Evolutionary conservation across 64 coral and sea anemone species (phyloP), one percentile per base, ranked within the genome.

Genomic region (Catalaphyllia jardinei): DNA sequence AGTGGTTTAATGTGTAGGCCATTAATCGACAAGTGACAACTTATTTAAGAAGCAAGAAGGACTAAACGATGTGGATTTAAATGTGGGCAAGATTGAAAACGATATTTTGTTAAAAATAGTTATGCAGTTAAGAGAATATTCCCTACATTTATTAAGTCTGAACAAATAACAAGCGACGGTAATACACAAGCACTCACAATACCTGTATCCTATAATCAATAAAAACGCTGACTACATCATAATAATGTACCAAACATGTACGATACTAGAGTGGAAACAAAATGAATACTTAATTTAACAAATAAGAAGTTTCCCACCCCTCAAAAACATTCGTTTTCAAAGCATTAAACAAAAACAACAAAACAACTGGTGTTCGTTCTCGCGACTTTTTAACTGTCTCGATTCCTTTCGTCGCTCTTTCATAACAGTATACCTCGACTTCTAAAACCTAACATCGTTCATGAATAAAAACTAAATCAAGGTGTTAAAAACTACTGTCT

Each of bases 391-490:
- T 2, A 28, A 69, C 65, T n/a, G 22, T 27, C 25, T 69, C 65
- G 65, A 27, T 27, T 25, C 65, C 12, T 57, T 57, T 57, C 15
- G 15, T 57, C 54, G 54, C 54, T 57, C 54, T 57, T 57, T 57
- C 54, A 57, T 57, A 57, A 27, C 24, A 27, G 8, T 69, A 28
- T 10, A 69, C n/a, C 9, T 27, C 65, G 22, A 69, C 14, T 69
- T 35, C 62, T 50, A 85, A 85, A 85, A n/a, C 14, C 19, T 51
- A 85, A 69, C 65, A 71, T 52, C 63, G 62, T 71, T 71, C 38
- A 50, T 24, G 17, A 31, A 83, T 83, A 42, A 65, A 64, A 83
- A 39, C 9, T 24, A 61, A 39, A 69, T 46, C 62, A 50, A 12
- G 39, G 24, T 24, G 60, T 64, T 71, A 42, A 85, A 46, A 71